Evolutionary conservation across 2,113 vertebrate species (phyloP).

Genomic region (Corythoichthys haematopterus): DNA sequence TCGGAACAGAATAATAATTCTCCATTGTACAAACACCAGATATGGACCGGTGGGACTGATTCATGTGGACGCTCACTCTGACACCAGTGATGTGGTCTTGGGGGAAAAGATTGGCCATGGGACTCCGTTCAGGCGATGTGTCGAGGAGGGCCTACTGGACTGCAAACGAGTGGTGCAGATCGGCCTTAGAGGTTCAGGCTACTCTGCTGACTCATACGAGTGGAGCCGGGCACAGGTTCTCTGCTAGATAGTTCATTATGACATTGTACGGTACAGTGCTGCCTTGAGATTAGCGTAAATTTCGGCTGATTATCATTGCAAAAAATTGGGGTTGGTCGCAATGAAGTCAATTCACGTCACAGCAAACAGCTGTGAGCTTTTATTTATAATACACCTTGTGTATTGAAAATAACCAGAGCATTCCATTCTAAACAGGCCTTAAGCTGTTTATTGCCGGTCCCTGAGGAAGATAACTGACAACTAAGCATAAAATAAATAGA

Average conservation of each 20-base stretch:
- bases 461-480: too few species aligned
- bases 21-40: slow-evolving; percentile 51
- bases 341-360: too few species aligned
- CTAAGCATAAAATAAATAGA: too few species aligned
- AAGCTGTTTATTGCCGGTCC: too few species aligned
- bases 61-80: slow-evolving; percentile 87
- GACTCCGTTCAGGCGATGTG: slow-evolving; percentile 83
- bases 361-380: too few species aligned
- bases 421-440: too few species aligned
- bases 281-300: too few species aligned
- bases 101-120: slow-evolving; percentile 87
- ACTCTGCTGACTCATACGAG: slow-evolving; percentile 69
- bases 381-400: too few species aligned
- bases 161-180: slow-evolving; percentile 84
- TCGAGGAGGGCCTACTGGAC: slow-evolving; percentile 88
- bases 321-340: too few species aligned
- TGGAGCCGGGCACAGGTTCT: slow-evolving; percentile 83
- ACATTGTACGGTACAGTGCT: neutral
- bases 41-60: slow-evolving; percentile 86
- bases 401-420: too few species aligned
- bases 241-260: neutral
- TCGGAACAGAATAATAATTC: neutral
- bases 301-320: too few species aligned
- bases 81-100: slow-evolving; percentile 75
- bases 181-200: slow-evolving; percentile 81